Conservation (phyloP, 1,140 invertebrate species). For the Teleopsis dalmanni region DNA sequence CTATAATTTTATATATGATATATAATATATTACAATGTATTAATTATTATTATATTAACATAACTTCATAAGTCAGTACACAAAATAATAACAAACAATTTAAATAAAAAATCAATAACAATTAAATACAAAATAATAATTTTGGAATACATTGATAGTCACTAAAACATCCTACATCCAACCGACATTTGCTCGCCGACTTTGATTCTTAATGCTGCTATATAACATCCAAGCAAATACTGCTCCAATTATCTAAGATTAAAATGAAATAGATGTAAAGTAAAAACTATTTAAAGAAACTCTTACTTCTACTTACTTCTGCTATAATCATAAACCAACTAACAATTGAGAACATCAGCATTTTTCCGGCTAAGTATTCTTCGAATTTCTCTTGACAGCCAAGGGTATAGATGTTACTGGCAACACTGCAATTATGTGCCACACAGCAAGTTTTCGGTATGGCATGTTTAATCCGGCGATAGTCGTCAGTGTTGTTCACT, state of each 20-base stretch:
- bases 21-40: not conserved
- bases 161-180: constrained; percentile 25
- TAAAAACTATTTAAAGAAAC: not conserved
- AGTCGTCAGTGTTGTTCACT: constrained; percentile 29
- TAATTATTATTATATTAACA: not conserved
- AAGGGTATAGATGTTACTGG: constrained; percentile 15
- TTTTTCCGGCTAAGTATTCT: constrained; percentile 28
- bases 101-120: not conserved
- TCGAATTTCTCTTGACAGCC: constrained; percentile 32
- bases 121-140: not conserved
- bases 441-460: constrained; percentile 28
- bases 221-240: constrained; percentile 30
- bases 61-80: not conserved
- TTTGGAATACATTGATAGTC: no score
- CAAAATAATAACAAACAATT: not conserved
- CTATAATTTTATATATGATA: not conserved
- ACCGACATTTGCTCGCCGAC: constrained; percentile 31
- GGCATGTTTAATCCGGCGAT: constrained; percentile 24
- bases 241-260: constrained; percentile 23
- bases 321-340: constrained; percentile 29
- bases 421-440: constrained; percentile 21
- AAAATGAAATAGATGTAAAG: not conserved
- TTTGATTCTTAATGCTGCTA: constrained; percentile 32
- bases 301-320: constrained; percentile 19
- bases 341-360: constrained; percentile 33